phyloP scores from a whole-genome alignment of 2,888 invertebrate species.

The Microchrysa polita region DNA sequence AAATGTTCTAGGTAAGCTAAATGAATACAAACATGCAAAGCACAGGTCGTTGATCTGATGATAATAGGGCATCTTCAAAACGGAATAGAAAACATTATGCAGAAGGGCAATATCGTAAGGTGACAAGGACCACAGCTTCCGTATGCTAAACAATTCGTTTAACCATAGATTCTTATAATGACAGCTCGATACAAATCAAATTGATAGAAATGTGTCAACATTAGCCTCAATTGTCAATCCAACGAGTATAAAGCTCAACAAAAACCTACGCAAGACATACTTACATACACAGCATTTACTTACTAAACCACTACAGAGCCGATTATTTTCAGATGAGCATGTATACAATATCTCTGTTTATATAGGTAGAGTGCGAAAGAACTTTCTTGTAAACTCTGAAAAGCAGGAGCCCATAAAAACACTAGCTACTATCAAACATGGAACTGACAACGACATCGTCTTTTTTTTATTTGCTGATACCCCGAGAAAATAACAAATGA shows the following conservation, averaged over 20 bases:
- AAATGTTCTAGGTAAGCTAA: too few species aligned
- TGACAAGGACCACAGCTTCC: too few species aligned
- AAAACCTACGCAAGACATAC: too few species aligned
- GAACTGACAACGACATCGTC: background rate
- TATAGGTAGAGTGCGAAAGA: background rate
- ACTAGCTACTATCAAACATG: background rate
- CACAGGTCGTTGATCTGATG: too few species aligned
- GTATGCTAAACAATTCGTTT: slow-evolving; percentile 16
- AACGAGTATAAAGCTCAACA: too few species aligned
- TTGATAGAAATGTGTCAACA: slow-evolving; percentile 38
- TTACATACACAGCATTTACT: too few species aligned
- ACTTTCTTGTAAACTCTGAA: background rate
- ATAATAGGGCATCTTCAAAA: too few species aligned
- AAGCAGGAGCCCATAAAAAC: slow-evolving; percentile 4
- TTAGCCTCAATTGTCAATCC: slow-evolving; percentile 28
- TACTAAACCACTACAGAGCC: too few species aligned
- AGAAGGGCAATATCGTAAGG: too few species aligned
- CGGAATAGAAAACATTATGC: too few species aligned
- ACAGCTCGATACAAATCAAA: slow-evolving; percentile 25
- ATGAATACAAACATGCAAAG: too few species aligned
- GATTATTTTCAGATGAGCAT: too few species aligned
- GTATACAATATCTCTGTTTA: background rate
- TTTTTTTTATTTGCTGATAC: slow-evolving; percentile 9
- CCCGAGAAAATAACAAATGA: background rate
- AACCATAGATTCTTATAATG: background rate